These are phyloP conservation scores for Phengaris arion DNA, from an alignment of 2,888 invertebrate species.

Conservation along the genomic window DNA sequence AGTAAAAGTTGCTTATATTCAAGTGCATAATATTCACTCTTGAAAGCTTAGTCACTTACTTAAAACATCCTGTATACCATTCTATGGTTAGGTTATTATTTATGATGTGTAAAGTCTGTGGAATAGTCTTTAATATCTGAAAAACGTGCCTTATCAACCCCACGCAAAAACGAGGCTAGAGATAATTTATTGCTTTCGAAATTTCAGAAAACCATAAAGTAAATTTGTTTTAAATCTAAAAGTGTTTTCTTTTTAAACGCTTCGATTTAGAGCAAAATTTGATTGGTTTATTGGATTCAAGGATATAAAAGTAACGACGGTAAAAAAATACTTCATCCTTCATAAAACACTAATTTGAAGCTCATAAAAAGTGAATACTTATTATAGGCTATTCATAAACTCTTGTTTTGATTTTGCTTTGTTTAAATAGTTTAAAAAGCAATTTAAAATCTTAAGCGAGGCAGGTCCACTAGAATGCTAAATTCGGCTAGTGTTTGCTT, in stretches of 20 bases:
- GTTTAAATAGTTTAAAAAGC: not conserved
- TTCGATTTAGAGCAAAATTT: too few relatives aligned
- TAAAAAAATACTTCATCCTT: too few relatives aligned
- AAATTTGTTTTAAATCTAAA: constrained; percentile 16
- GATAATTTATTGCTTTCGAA: not conserved
- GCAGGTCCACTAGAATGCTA: not conserved
- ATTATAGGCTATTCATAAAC: not conserved
- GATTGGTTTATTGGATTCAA: too few relatives aligned
- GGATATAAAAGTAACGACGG: too few relatives aligned
- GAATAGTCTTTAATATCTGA: constrained; percentile 39
- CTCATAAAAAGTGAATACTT: not conserved
- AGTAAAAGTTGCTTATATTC: too few relatives aligned
- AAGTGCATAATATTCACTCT: too few relatives aligned
- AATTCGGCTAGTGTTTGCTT: constrained; percentile 6
- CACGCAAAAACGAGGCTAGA: constrained; percentile 38
- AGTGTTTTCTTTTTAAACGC: too few relatives aligned
- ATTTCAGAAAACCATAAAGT: not conserved
- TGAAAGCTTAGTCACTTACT: too few relatives aligned
- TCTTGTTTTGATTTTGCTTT: not conserved
- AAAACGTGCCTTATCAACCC: constrained; percentile 43
- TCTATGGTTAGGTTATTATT: not conserved
- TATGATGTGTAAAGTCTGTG: not conserved
- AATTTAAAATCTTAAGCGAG: not conserved
- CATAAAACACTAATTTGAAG: too few relatives aligned
- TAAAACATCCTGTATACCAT: too few relatives aligned